Evolutionary conservation across 2,797 vertebrate genomes (phyloP), one percentile per base, ranked within the genome.

Genomic region (Bradypodion pumilum): DNA sequence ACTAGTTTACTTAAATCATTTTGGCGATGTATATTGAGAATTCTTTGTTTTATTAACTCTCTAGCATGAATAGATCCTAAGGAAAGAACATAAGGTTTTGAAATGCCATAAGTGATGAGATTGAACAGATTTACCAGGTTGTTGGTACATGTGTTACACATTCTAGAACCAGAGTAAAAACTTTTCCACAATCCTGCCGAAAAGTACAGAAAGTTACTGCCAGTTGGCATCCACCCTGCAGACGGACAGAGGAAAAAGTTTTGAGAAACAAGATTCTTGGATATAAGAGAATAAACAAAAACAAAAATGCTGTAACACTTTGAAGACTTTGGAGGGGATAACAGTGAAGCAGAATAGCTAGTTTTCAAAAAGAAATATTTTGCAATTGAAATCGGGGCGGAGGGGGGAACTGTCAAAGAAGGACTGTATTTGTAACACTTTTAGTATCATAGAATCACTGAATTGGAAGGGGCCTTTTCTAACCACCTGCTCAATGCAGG

Each of bases 181-280:
- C 42, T 16, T 76, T 60, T 37, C 29, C 74, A n/a, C 16, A 68
- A 62, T 16, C 40, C 13, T 37, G 7, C 27, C 76, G 42, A 23
- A 60, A 74, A 85, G 73, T 40, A 76, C 84, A 70, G 32, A 16
- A 56, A 60, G 72, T 85, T 85, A 85, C n/a, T 75, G 63, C 44
- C 74, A 77, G 65, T 19, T 68, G 63, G 72, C 72, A 85, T 7
- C 79, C 23, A 69, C n/a, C 23, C 78, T 23, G 6, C 72, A 68
- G 32, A 68, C 7, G 15, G 42, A 13, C 13, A 68, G 40, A 75
- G 12, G 46, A 65, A 35, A 79, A 15, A 35, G n/a, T 44, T 15
- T 68, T 32, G 25, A 68, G 59, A 80, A 40, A 72, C 46, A 29
- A n/a, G 32, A 6, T 66, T 72, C 35, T 37, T 7, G n/a, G n/a